These are phyloP conservation scores for Semnornis frantzii DNA, from an alignment of 2,113 vertebrate species.

Conservation along the genomic window DNA sequence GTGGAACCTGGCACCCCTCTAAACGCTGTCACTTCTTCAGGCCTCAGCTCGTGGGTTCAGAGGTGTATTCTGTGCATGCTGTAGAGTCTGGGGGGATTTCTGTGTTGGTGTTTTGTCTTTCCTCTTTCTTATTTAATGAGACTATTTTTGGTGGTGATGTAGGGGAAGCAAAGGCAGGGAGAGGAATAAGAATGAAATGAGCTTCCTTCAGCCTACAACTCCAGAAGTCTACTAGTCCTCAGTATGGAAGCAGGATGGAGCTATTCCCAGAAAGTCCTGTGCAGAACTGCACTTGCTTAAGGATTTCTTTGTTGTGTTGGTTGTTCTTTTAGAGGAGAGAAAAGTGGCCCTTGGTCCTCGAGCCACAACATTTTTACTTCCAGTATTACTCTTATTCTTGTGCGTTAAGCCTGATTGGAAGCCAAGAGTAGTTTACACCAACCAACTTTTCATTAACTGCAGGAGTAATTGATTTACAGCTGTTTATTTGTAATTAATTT, in stretches of 20 bases:
- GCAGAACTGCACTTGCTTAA: not conserved
- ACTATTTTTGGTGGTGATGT: not conserved
- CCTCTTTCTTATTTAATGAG: not conserved
- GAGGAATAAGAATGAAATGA: not conserved
- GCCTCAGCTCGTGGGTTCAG: not conserved
- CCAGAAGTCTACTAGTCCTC: not conserved
- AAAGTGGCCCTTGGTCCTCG: slow-evolving; percentile 7
- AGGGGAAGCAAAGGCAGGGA: not conserved
- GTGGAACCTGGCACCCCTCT: not conserved
- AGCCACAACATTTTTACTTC: slow-evolving; percentile 48
- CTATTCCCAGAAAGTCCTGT: not conserved
- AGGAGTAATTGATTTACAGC: slow-evolving; percentile 60
- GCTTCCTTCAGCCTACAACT: not conserved
- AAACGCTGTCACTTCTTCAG: not conserved
- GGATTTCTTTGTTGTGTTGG: not conserved
- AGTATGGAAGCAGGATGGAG: not conserved
- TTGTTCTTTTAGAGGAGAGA: not conserved
- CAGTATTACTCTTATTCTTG: slow-evolving; percentile 54
- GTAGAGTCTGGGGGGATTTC: not conserved
- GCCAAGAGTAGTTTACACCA: slow-evolving; percentile 55
- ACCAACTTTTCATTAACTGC: slow-evolving; percentile 49
- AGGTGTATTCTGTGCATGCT: not conserved
- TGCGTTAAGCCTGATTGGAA: slow-evolving; percentile 62
- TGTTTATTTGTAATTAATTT: slow-evolving; percentile 72
- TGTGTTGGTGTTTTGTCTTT: not conserved